phyloP scores from a whole-genome alignment of 2,113 vertebrate species.

The Stictonetta naevosa region DNA sequence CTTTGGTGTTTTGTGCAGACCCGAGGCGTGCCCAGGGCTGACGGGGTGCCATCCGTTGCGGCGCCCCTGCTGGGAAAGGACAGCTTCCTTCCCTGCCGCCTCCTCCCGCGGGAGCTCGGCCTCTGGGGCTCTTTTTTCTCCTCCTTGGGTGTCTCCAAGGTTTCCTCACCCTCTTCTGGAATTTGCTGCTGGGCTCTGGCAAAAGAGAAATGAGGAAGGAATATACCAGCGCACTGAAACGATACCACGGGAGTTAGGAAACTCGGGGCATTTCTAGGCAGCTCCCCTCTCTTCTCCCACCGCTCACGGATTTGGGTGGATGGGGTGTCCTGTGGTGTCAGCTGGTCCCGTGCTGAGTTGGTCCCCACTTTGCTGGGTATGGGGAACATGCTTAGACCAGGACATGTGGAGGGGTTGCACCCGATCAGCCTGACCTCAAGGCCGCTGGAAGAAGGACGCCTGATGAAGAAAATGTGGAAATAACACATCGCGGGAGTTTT shows the following conservation, averaged over 20 bases:
- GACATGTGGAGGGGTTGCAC: neutral
- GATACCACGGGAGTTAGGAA: rapidly evolving
- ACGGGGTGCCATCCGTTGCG: neutral
- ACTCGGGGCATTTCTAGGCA: neutral
- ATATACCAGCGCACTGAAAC: too few species aligned
- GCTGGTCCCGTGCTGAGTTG: neutral
- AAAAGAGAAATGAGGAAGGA: neutral
- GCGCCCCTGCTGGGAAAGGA: neutral
- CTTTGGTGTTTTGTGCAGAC: neutral
- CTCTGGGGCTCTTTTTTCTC: too few species aligned
- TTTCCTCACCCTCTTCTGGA: neutral
- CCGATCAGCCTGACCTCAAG: neutral
- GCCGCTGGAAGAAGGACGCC: neutral
- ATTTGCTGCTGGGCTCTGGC: neutral
- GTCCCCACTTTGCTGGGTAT: neutral
- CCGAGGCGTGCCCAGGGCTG: too few species aligned
- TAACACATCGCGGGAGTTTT: neutral
- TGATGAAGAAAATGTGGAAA: neutral
- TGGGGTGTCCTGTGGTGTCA: neutral
- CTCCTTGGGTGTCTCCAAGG: neutral
- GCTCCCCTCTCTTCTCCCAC: neutral
- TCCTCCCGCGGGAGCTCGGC: neutral
- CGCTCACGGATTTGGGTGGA: rapidly evolving
- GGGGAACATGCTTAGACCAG: neutral
- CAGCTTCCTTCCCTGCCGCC: neutral